Evolutionary conservation across 2,113 vertebrate species (phyloP).

Genomic region (Serilophus lunatus): DNA sequence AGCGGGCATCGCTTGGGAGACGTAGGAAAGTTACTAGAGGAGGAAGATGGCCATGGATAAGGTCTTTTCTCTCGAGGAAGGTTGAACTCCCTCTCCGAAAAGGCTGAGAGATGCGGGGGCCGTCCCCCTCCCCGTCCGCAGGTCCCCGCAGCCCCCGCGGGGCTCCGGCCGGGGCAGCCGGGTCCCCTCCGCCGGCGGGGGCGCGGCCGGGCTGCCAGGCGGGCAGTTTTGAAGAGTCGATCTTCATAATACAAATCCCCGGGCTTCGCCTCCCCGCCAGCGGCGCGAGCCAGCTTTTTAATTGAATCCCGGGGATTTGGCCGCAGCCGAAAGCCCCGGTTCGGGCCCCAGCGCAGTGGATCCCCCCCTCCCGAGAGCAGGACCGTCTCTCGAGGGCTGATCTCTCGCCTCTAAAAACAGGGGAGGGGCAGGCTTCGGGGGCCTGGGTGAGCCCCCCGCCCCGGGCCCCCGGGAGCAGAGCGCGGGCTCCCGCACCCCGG

Average conservation of each 20-base stretch:
- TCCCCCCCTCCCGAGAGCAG: not conserved
- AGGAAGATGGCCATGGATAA: not conserved
- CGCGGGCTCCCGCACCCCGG: not conserved
- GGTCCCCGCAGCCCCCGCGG: not conserved
- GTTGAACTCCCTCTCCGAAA: not conserved
- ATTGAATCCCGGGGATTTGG: constrained; percentile 35
- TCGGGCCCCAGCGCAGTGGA: not conserved
- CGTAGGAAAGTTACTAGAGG: not conserved
- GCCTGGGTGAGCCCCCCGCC: not conserved
- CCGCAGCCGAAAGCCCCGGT: not conserved
- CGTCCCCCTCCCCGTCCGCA: not conserved
- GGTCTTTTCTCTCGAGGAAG: not conserved
- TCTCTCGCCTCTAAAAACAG: not conserved
- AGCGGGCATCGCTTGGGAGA: not conserved
- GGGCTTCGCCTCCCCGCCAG: constrained; percentile 11
- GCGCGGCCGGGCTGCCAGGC: not conserved
- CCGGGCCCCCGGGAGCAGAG: not conserved
- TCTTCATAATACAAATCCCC: constrained; percentile 35
- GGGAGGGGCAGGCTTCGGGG: too few relatives aligned
- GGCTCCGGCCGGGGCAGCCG: not conserved
- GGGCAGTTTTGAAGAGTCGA: constrained; percentile 29
- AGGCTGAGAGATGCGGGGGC: not conserved
- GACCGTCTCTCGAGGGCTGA: not conserved
- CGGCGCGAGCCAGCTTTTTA: constrained; percentile 42
- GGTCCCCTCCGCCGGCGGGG: not conserved